A percentile compares a stretch with the other conserved stretches of the same genome.
Evolutionary conservation across 2,113 vertebrate species (phyloP).

Genomic region (Calidris pygmaea): DNA sequence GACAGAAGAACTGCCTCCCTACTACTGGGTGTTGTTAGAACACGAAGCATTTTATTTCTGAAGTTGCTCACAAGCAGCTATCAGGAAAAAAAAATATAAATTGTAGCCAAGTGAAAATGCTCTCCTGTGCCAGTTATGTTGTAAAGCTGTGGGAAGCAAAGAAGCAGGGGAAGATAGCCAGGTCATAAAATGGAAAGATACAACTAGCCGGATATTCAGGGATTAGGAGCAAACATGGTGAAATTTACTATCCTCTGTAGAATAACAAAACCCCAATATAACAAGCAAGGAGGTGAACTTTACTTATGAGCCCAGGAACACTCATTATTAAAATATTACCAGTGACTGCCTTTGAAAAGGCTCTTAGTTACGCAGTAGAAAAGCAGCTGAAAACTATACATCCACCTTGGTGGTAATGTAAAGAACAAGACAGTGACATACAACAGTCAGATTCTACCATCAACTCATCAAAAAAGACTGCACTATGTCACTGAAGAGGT

Average conservation of each 20-base stretch:
- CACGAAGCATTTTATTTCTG: not conserved
- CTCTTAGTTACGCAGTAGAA: not conserved
- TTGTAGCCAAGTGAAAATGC: not conserved
- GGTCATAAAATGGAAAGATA: not conserved
- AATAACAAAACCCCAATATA: not conserved
- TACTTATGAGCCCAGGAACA: not conserved
- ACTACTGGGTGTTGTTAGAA: rapidly evolving
- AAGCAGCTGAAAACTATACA: not conserved
- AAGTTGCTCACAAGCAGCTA: not conserved
- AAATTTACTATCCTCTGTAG: not conserved
- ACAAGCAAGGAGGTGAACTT: not conserved
- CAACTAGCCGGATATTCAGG: not conserved
- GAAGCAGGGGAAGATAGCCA: not conserved
- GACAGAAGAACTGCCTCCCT: not conserved
- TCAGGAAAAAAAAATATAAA: not conserved
- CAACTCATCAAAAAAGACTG: not conserved
- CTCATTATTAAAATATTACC: not conserved
- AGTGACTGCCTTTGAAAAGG: not conserved
- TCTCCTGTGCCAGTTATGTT: not conserved
- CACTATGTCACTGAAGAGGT: not conserved
- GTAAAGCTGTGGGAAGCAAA: not conserved
- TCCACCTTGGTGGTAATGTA: not conserved
- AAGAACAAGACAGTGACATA: not conserved
- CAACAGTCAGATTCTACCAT: not conserved
- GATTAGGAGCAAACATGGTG: not conserved